phyloP scores from a whole-genome alignment of 1,140 invertebrate genomes.

The Cheumatopsyche charites region DNA sequence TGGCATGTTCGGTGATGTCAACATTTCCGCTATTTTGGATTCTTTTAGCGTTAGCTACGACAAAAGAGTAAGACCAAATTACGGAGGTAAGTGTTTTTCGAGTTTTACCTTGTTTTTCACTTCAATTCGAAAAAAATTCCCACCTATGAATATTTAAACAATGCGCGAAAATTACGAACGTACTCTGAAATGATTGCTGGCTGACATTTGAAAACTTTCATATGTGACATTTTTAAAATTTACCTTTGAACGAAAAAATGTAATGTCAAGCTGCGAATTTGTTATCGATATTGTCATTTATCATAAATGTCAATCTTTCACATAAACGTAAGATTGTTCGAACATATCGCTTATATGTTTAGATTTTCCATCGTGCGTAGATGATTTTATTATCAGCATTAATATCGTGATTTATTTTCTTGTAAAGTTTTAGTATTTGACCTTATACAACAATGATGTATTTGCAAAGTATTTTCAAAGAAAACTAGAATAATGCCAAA shows the following conservation, averaged over 20 bases:
- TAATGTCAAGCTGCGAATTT: neutral
- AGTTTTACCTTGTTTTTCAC: constrained; percentile 9
- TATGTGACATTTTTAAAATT: neutral
- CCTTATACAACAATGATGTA: too few relatives aligned
- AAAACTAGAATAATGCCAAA: too few relatives aligned
- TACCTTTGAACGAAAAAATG: neutral
- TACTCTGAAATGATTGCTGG: neutral
- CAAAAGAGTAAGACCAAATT: constrained; percentile 97
- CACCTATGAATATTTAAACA: too few relatives aligned
- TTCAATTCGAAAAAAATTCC: neutral
- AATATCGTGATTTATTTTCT: too few relatives aligned
- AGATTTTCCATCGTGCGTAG: too few relatives aligned
- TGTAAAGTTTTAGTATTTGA: too few relatives aligned
- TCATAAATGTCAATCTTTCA: neutral
- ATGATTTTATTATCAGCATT: too few relatives aligned
- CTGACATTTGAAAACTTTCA: constrained; percentile 1
- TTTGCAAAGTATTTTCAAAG: too few relatives aligned
- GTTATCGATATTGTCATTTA: neutral
- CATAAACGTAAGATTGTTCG: too few relatives aligned
- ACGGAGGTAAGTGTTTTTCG: constrained; percentile 85
- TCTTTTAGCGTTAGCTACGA: constrained; percentile 94
- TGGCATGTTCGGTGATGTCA: constrained; percentile 84
- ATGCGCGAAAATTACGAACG: too few relatives aligned
- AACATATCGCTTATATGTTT: too few relatives aligned
- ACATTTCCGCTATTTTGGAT: constrained; percentile 92